Evolutionary conservation across 35 echinoderm and acorn worm species (phyloP).

Genomic region (Amphiura filiformis): DNA sequence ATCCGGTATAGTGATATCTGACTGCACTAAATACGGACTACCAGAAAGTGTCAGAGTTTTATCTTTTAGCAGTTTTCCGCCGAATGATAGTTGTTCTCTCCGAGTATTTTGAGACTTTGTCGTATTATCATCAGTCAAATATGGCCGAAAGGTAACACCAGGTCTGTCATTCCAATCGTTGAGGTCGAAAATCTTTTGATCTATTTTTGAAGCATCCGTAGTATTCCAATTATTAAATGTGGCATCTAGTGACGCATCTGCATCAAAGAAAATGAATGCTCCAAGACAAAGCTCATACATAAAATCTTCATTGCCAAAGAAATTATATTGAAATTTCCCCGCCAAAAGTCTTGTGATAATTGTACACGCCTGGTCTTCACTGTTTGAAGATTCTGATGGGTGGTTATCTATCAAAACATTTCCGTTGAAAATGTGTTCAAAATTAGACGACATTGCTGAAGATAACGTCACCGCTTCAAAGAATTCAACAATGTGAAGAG

Average conservation of each 20-base stretch:
- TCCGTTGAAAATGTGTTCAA: background rate
- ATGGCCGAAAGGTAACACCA: background rate
- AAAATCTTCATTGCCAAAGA: background rate
- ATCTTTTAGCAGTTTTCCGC: background rate
- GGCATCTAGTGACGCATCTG: background rate
- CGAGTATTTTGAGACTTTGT: background rate
- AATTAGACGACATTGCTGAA: background rate
- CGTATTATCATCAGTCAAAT: background rate
- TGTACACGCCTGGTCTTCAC: background rate
- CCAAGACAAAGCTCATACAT: background rate
- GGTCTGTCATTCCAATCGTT: background rate
- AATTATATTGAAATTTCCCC: background rate
- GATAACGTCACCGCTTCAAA: background rate
- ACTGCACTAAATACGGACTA: background rate
- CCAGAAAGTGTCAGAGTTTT: background rate
- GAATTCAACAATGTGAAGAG: background rate
- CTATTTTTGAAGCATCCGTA: background rate
- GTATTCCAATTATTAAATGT: conserved; percentile 1
- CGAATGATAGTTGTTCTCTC: background rate
- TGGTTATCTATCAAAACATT: background rate
- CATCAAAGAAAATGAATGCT: background rate
- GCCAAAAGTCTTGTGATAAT: background rate
- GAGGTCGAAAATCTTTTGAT: background rate
- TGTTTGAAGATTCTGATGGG: background rate
- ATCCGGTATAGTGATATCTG: background rate